These are phyloP conservation scores for Odontomyia ornata DNA, from an alignment of 2,888 invertebrate species.

Conservation along the genomic window DNA sequence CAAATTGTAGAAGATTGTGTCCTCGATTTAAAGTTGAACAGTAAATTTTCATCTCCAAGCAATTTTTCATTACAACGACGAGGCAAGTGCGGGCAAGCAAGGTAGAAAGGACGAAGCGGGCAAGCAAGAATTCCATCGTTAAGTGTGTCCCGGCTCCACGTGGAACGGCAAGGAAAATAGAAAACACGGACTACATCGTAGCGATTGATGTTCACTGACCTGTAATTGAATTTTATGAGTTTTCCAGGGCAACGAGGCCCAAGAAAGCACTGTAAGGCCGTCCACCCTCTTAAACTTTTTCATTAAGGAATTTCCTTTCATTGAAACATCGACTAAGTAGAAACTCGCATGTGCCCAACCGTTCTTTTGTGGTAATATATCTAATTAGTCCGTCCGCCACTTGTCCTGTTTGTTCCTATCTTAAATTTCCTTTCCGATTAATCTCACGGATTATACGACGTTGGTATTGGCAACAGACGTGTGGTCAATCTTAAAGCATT, in stretches of 20 bases:
- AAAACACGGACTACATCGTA: neutral
- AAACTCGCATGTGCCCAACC: neutral
- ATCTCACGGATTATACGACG: neutral
- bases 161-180: neutral
- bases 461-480: neutral
- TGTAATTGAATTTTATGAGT: constrained; percentile 47
- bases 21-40: constrained; percentile 10
- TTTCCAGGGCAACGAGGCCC: neutral
- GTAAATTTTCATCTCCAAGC: neutral
- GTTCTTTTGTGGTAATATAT: neutral
- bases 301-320: neutral
- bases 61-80: neutral
- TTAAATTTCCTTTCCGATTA: neutral
- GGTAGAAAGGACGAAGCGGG: neutral
- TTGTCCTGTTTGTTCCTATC: constrained; percentile 32
- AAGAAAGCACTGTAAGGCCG: neutral
- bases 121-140: neutral
- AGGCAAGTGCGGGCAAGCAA: too few species aligned
- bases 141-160: neutral
- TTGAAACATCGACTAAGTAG: neutral
- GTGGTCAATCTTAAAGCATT: neutral
- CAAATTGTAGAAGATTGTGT: constrained; percentile 4
- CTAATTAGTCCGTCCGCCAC: constrained; percentile 23
- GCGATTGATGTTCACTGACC: constrained; percentile 43
- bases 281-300: neutral